Conservation (phyloP, 2,113 vertebrate genomes). For the Miniopterus natalensis region DNA sequence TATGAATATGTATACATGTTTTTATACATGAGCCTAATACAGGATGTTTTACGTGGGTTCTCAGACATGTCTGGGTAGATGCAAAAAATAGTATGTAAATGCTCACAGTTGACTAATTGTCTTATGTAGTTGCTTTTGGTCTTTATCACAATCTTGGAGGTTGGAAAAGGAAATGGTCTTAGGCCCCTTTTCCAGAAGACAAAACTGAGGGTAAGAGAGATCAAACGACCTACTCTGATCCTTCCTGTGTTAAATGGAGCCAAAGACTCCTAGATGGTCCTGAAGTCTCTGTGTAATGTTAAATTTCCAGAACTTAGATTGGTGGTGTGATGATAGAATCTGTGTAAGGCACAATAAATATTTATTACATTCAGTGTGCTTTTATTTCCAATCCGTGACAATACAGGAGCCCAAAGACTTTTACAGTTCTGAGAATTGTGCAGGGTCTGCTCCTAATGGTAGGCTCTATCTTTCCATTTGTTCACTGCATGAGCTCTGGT, state of each 20-base stretch:
- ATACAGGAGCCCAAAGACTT: not conserved
- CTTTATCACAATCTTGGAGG: not conserved
- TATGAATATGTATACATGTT: not conserved
- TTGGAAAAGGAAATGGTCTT: conserved; percentile 38
- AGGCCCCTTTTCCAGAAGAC: conserved; percentile 28
- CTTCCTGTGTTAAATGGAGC: conserved; percentile 20
- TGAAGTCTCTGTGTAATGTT: not conserved
- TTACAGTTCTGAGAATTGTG: not conserved
- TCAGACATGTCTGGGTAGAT: not conserved
- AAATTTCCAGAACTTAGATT: conserved; percentile 31
- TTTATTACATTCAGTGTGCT: conserved; percentile 34
- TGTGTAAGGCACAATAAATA: conserved; percentile 71
- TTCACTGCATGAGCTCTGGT: not conserved
- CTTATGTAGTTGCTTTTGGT: not conserved
- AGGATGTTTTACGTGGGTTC: not conserved
- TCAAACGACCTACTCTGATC: not conserved
- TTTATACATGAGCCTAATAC: not conserved
- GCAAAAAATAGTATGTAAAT: not conserved
- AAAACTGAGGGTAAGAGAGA: not conserved
- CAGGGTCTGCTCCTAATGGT: not conserved
- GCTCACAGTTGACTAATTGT: not conserved
- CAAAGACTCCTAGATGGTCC: not conserved
- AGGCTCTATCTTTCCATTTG: not conserved
- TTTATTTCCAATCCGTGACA: conserved; percentile 8
- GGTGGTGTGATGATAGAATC: not conserved